These are phyloP conservation scores for Geotrupes spiniger DNA, from an alignment of 2,888 invertebrate genomes.

Conservation along the genomic window DNA sequence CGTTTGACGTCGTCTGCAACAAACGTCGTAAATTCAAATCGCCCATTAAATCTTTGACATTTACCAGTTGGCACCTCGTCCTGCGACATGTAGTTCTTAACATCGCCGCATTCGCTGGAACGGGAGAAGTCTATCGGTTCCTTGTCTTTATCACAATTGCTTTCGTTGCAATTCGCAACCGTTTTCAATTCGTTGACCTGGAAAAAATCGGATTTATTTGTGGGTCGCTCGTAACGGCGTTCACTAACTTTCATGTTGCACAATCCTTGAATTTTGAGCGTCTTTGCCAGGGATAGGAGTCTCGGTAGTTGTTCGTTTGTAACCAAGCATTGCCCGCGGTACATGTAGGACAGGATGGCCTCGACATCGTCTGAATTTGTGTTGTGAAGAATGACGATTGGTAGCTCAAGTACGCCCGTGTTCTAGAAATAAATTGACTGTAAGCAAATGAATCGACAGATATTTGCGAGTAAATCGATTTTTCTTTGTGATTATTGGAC, in stretches of 20 bases:
- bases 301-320: constrained; percentile 76
- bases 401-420: constrained; percentile 65
- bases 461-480: background rate
- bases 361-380: constrained; percentile 69
- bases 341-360: constrained; percentile 82
- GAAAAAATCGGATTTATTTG: too few species aligned
- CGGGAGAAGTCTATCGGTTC: too few species aligned
- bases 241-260: constrained; percentile 73
- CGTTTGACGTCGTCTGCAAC: background rate
- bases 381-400: constrained; percentile 69
- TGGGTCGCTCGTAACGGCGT: background rate
- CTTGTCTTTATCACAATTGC: too few species aligned
- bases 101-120: too few species aligned
- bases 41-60: too few species aligned
- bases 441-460: background rate
- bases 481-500: too few species aligned
- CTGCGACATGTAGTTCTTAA: too few species aligned
- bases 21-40: too few species aligned
- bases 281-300: constrained; percentile 73
- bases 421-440: constrained; percentile 63
- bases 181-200: too few species aligned
- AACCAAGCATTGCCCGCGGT: constrained; percentile 83
- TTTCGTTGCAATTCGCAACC: too few species aligned
- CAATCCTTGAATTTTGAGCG: constrained; percentile 77
- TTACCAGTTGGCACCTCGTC: too few species aligned